Evolutionary conservation across 1,140 invertebrate genomes (phyloP), one percentile per base, ranked within the genome.

Genomic region (Pomacea maculata): DNA sequence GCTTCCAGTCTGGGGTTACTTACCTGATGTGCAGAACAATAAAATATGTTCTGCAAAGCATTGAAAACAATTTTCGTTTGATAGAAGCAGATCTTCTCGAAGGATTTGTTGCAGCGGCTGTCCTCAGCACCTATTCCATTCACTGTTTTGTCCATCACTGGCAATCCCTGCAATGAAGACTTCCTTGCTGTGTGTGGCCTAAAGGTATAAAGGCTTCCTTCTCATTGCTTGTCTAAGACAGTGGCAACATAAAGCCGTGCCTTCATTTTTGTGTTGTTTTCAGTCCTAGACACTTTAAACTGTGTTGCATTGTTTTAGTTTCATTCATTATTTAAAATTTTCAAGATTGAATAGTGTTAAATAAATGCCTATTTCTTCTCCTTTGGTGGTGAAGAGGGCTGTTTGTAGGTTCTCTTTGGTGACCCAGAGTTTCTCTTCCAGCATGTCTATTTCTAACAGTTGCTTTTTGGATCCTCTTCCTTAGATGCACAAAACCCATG

Each of bases 81-180:
- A 17, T 45, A 14, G 19, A 34, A 15, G 54, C 19, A 61, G 25
- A 61, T 76, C 6, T 9, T 70, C 21, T 5, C 11, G 21, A 45
- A 45, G 21, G 21, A 8, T 15, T 29, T 70, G 68, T 86, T 89
- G 68, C 87, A 92, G 92, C 93, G 97, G 81, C 90, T 99, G 1
- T 95, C 96, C 0, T 97, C 97, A 0, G 96, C 97, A 5, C 96
- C 97, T 0, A 96, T 99, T 81, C 97, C 97, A 4, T 99, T 99
- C 91, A 98, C 97, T 0, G 97, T 98, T 0, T 91, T 99, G 0
- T 97, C 97, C 6, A 94, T 99, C 67, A 95, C 95, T 10, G 96
- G 96, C 1, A 99, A 99, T 92, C 95, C 96, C 7, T 96, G 95
- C 92, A 98, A 99, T 90, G 97, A 99, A 90, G 97, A 99, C 85